These are phyloP conservation scores for Scaptodrosophila latifasciaeformis DNA, from an alignment of 2,888 invertebrate species.

Conservation along the genomic window DNA sequence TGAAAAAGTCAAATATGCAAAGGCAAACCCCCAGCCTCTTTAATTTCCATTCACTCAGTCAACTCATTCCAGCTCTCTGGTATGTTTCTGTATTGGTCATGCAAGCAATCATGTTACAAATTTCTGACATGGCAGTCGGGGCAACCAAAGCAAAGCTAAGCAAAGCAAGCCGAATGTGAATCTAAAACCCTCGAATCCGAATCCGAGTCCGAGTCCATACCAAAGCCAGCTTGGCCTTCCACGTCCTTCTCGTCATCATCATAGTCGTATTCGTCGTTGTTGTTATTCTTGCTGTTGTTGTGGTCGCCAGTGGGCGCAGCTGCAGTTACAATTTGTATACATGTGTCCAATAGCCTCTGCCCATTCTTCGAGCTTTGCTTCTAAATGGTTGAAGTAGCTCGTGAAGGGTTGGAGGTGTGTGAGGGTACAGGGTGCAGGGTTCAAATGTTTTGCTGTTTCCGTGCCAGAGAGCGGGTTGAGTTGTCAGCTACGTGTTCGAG, in stretches of 20 bases:
- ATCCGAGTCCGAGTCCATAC: constrained; percentile 14
- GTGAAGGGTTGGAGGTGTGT: too few relatives aligned
- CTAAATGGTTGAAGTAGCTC: too few relatives aligned
- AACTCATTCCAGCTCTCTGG: constrained; percentile 7
- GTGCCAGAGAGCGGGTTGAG: constrained; percentile 51
- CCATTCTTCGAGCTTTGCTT: too few relatives aligned
- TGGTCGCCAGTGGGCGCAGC: constrained; percentile 40
- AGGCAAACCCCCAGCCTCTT: constrained; percentile 45
- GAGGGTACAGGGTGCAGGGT: too few relatives aligned
- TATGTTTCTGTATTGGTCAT: constrained; percentile 43
- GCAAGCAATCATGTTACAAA: constrained; percentile 63
- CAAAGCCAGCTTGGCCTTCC: constrained; percentile 3
- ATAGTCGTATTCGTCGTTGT: too few relatives aligned
- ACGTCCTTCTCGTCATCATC: neutral
- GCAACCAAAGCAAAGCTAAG: constrained; percentile 32
- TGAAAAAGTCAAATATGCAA: constrained; percentile 65
- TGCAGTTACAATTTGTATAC: constrained; percentile 63
- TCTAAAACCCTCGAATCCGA: too few relatives aligned
- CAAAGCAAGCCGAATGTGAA: constrained; percentile 22
- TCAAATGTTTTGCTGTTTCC: constrained; percentile 35
- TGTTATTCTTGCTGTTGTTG: neutral
- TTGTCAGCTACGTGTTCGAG: neutral
- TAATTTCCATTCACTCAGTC: too few relatives aligned
- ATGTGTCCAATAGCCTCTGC: too few relatives aligned
- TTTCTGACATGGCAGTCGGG: constrained; percentile 35